phyloP scores from a whole-genome alignment of 2,797 vertebrate genomes.

The Percopsis omiscomaycus region DNA sequence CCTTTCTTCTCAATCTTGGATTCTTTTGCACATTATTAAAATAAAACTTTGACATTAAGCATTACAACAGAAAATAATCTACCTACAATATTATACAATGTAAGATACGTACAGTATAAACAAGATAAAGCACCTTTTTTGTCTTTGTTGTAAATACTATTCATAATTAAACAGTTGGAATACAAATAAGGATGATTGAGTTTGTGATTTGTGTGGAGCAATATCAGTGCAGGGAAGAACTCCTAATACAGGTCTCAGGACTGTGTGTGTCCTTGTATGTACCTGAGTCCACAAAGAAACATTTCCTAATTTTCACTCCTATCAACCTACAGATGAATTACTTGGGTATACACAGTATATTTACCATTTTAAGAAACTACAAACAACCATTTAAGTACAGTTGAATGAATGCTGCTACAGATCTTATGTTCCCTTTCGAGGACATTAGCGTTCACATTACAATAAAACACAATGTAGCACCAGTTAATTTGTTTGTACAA shows the following conservation, averaged over 20 bases:
- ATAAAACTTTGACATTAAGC: conserved; percentile 90
- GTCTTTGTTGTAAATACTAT: conserved; percentile 79
- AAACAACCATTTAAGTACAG: conserved; percentile 78
- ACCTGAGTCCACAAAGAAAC: conserved; percentile 84
- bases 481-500: conserved; percentile 86
- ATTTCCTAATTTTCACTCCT: conserved; percentile 68
- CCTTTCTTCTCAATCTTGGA: conserved; percentile 81
- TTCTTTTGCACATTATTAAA: conserved; percentile 92
- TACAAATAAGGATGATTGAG: conserved; percentile 79
- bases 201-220: conserved; percentile 82
- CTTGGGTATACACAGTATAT: conserved; percentile 74
- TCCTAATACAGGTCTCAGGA: conserved; percentile 81
- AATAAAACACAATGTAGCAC: conserved; percentile 90
- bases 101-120: conserved; percentile 87
- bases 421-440: conserved; percentile 77
- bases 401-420: conserved; percentile 74
- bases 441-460: conserved; percentile 97
- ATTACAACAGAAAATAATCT: conserved; percentile 89
- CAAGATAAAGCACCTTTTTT: conserved; percentile 86
- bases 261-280: conserved; percentile 79
- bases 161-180: conserved; percentile 83
- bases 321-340: conserved; percentile 65
- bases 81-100: conserved; percentile 91
- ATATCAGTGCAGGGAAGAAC: conserved; percentile 89
- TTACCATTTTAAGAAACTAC: conserved; percentile 63